Conservation (phyloP, 2,113 vertebrate genomes). For the Dendrocopos noguchii region DNA sequence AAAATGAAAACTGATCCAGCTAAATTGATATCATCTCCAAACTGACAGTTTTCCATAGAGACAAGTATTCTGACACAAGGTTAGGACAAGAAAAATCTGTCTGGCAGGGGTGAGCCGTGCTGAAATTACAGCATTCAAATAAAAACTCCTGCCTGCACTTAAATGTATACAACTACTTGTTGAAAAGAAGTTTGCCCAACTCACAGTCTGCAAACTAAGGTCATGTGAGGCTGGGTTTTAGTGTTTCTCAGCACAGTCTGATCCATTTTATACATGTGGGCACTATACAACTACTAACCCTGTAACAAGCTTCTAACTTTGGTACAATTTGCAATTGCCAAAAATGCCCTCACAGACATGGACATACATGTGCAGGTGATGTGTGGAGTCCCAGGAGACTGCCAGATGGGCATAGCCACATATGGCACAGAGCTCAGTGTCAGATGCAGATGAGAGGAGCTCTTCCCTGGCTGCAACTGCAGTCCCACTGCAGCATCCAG, state of each 20-base stretch:
- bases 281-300: background rate
- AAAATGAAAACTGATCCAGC: background rate
- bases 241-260: background rate
- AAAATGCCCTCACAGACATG: background rate
- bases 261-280: fast-evolving
- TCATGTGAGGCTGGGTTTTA: background rate
- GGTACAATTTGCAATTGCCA: background rate
- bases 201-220: background rate
- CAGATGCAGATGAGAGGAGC: background rate
- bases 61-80: background rate
- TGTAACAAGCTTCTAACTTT: background rate
- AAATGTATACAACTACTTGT: background rate
- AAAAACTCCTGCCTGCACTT: background rate
- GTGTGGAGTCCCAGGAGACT: background rate
- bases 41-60: background rate
- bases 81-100: background rate
- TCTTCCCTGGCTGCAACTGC: background rate
- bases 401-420: background rate
- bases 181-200: background rate
- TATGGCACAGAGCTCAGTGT: background rate
- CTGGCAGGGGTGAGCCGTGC: background rate
- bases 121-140: background rate
- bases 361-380: fast-evolving
- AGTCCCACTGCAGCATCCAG: background rate
- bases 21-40: background rate